Evolutionary conservation across 1,140 invertebrate species (phyloP), one percentile per base, ranked within the genome.

Genomic region (Penaeus vannamei): DNA sequence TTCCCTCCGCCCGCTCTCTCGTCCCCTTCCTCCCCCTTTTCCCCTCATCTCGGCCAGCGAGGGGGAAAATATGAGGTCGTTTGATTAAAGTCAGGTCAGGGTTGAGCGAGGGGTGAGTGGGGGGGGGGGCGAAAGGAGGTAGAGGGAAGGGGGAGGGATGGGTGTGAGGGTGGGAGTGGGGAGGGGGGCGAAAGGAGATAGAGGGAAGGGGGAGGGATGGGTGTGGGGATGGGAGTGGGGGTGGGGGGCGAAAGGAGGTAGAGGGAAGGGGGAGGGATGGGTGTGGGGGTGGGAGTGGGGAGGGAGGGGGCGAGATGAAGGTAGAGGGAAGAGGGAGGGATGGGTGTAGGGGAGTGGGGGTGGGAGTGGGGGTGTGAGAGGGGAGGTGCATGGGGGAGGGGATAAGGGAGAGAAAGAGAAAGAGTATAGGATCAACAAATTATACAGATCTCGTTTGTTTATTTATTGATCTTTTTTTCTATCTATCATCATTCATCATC

Each of bases 21-120:
- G 14, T 32, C 66, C 14, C 32, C 23, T 32, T 53, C 32, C 1
- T 32, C n/a, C 32, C 66, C 66, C 53, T 32, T 32, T 72, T 72
- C n/a, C 66, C 66, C 32, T 72, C 66, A 72, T 72, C 66, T 72
- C 66, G 66, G 66, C 32, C 20, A 72, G n/a, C 32, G 66, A 72
- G 66, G 66, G 66, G 66, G 66, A 72, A 72, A 72, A 72, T 72
- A 72, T 72, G 66, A 72, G 66, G 66, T 72, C 66, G 66, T 72
- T 72, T 72, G 66, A 72, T 72, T 72, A 72, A 32, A 72, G 66
- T 26, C n/a, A 72, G 66, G 32, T n/a, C n/a, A 32, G 32, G 66
- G 32, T 1, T 26, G 66, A 72, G 66, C n/a, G 66, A 72, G 66
- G 32, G 66, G 32, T 12, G 32, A 32, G 29, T 23, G 32, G 66